A percentile compares a stretch with the other conserved stretches of the same genome.
Evolutionary conservation across 2,113 vertebrate genomes (phyloP).

Genomic region (Crotophaga sulcirostris): DNA sequence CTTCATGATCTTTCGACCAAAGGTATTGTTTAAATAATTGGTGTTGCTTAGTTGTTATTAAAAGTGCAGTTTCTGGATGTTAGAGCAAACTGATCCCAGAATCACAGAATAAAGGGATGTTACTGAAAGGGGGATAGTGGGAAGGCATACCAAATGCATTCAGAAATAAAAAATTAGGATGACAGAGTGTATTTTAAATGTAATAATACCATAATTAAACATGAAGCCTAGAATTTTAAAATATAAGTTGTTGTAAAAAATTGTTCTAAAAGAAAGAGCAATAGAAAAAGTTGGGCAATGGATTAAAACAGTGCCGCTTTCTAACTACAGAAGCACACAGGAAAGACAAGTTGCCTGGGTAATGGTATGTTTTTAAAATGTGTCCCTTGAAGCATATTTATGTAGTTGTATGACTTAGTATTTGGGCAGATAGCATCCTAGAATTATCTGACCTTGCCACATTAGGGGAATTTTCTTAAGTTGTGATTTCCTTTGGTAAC

Average conservation of each 20-base stretch:
- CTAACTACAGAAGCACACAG: background rate
- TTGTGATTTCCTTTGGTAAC: background rate
- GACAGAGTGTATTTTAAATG: background rate
- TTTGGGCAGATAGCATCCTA: background rate
- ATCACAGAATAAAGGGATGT: background rate
- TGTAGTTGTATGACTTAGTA: background rate
- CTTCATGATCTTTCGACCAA: background rate
- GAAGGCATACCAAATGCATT: background rate
- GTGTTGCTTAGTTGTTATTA: background rate
- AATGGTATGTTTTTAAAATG: background rate
- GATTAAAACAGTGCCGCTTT: background rate
- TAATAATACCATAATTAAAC: background rate
- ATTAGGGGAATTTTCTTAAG: background rate
- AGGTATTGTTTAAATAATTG: slow-evolving; percentile 26
- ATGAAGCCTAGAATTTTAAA: background rate
- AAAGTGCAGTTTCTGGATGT: background rate
- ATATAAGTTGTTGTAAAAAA: background rate
- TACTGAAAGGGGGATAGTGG: background rate
- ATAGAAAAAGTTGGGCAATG: background rate
- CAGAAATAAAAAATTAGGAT: background rate
- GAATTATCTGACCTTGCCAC: background rate
- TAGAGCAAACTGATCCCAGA: background rate
- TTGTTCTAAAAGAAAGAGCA: background rate
- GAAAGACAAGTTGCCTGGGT: background rate
- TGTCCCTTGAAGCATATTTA: background rate